These are phyloP conservation scores for Cyanistes caeruleus DNA, from an alignment of 2,113 vertebrate genomes.

Conservation along the genomic window DNA sequence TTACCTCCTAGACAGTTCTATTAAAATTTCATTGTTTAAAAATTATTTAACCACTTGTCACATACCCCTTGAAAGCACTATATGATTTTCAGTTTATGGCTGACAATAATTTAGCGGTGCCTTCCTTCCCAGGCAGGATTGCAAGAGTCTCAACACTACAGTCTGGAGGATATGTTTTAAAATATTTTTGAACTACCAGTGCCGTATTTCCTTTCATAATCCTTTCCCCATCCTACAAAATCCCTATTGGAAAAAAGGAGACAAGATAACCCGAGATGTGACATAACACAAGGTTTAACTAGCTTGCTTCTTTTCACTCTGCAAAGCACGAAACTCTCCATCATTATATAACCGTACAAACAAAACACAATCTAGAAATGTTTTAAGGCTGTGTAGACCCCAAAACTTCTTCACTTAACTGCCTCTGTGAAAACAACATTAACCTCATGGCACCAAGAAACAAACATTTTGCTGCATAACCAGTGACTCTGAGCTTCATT, in stretches of 20 bases:
- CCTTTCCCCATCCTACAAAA: background rate
- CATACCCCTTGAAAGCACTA: background rate
- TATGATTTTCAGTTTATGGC: background rate
- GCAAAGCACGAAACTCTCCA: background rate
- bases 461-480: background rate
- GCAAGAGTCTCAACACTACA: background rate
- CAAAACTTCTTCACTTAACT: background rate
- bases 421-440: background rate
- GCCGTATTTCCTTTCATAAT: background rate
- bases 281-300: background rate
- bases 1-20: background rate
- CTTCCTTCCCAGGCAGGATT: background rate
- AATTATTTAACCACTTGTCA: background rate
- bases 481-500: background rate
- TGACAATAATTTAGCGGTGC: background rate
- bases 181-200: background rate
- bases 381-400: background rate
- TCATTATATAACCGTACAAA: background rate
- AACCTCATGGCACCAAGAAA: background rate
- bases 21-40: background rate
- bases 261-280: background rate
- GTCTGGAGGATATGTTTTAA: background rate
- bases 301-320: background rate
- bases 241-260: background rate
- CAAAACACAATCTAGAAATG: background rate